Evolutionary conservation across 2,113 vertebrate species (phyloP).

Genomic region (Pedionomus torquatus): DNA sequence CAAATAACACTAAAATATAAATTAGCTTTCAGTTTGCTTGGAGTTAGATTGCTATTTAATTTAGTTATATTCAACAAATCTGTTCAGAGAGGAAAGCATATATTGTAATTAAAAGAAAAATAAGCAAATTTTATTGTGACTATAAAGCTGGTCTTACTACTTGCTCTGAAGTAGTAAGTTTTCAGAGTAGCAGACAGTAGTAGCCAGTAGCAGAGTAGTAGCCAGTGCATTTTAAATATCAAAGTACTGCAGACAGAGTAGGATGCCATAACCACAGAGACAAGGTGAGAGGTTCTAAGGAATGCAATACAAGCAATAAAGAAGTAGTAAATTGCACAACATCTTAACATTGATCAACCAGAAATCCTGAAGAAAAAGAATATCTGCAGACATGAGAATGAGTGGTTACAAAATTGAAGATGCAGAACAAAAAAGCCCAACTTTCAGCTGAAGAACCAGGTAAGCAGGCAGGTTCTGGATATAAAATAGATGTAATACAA

Average conservation of each 20-base stretch:
- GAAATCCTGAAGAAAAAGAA: not conserved
- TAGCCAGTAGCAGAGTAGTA: not conserved
- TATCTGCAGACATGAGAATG: not conserved
- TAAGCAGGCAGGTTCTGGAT: not conserved
- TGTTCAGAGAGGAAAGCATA: not conserved
- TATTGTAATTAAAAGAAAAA: constrained; percentile 9
- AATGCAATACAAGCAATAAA: not conserved
- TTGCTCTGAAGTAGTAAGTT: not conserved
- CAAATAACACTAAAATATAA: not conserved
- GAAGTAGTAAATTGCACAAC: not conserved
- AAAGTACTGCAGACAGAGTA: not conserved
- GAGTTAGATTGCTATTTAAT: not conserved
- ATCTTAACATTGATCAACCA: not conserved
- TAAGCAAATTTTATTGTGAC: not conserved
- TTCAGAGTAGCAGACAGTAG: not conserved
- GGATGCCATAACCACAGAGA: not conserved
- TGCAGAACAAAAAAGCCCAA: not conserved
- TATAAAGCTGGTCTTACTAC: not conserved
- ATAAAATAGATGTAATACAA: not conserved
- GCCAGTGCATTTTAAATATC: not conserved
- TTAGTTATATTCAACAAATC: not conserved
- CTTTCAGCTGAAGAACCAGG: not conserved
- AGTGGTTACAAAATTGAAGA: not conserved
- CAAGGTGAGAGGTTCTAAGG: not conserved
- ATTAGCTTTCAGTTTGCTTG: not conserved